phyloP scores from a whole-genome alignment of 2,797 vertebrate species.

The Labeo calbasu region DNA sequence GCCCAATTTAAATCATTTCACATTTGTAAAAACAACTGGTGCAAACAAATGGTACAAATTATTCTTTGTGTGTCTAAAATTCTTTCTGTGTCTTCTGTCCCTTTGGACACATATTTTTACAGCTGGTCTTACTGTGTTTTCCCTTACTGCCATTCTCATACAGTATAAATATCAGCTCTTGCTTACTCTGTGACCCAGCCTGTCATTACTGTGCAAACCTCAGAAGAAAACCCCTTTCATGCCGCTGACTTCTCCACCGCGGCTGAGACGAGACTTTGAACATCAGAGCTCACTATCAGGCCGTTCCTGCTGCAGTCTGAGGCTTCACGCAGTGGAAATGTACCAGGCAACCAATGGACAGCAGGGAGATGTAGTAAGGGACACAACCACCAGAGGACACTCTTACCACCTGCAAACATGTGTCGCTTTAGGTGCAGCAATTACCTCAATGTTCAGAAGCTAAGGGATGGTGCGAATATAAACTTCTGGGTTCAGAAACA shows the following conservation, averaged over 20 bases:
- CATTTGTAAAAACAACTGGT: background rate
- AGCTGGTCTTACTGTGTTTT: constrained; percentile 5
- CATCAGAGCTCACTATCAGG: constrained; percentile 36
- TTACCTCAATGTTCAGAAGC: constrained; percentile 13
- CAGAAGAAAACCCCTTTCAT: constrained; percentile 17
- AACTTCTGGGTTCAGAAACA: background rate
- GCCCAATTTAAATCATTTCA: background rate
- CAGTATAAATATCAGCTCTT: constrained; percentile 25
- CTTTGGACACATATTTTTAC: background rate
- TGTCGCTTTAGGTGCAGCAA: constrained; percentile 7
- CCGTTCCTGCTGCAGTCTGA: background rate
- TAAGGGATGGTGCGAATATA: background rate
- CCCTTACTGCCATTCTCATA: background rate
- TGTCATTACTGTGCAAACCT: constrained; percentile 6
- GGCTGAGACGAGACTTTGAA: constrained; percentile 11
- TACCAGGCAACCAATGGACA: background rate
- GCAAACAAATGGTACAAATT: background rate
- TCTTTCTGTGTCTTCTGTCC: background rate
- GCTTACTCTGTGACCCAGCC: background rate
- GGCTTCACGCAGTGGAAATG: background rate
- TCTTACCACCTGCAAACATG: constrained; percentile 4
- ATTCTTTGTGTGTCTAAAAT: background rate
- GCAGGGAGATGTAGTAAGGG: background rate
- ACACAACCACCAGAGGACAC: constrained; percentile 42
- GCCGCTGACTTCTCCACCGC: background rate